These are phyloP conservation scores for Gallinago paraguaiae DNA, from an alignment of 2,113 vertebrate genomes.

Conservation along the genomic window DNA sequence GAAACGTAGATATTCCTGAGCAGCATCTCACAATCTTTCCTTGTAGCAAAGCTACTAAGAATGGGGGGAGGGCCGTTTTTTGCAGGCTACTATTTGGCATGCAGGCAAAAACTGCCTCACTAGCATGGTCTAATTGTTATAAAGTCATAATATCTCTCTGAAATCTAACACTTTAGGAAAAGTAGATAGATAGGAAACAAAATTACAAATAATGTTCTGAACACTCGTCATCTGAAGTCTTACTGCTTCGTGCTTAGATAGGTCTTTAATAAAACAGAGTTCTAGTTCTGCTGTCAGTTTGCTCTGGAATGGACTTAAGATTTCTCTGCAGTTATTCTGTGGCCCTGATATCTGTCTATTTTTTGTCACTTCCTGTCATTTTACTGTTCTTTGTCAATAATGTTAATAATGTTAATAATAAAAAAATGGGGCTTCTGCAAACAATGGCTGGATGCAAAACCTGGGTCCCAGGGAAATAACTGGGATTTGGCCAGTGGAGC, in stretches of 20 bases:
- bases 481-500: background rate
- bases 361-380: background rate
- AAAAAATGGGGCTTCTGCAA: background rate
- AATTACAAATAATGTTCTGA: background rate
- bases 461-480: background rate
- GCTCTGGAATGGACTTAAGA: background rate
- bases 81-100: background rate
- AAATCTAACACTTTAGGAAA: background rate
- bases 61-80: rapidly evolving
- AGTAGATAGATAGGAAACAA: background rate
- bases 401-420: too few relatives aligned
- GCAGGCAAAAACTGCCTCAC: background rate
- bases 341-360: background rate
- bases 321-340: background rate
- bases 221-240: background rate
- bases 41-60: background rate
- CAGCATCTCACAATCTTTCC: background rate
- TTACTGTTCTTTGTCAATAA: background rate
- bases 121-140: background rate
- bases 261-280: background rate
- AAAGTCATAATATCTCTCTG: background rate
- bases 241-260: background rate
- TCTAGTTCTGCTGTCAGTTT: background rate
- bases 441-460: background rate
- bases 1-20: background rate